phyloP scores from a whole-genome alignment of 2,797 vertebrate species.

The Hafferia zeledoni region DNA sequence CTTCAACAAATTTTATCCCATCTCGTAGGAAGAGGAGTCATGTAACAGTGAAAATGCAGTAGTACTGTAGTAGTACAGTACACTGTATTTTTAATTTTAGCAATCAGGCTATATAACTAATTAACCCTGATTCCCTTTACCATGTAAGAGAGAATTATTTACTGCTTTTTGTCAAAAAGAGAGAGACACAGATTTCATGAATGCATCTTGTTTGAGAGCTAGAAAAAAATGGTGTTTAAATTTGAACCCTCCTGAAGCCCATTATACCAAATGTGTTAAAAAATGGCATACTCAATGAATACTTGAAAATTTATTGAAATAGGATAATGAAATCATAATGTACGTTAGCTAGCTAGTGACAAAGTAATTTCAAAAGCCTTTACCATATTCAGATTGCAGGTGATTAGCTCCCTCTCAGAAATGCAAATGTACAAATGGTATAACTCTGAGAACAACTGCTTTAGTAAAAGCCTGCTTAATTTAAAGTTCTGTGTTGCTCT shows the following conservation, averaged over 20 bases:
- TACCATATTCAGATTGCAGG: slow-evolving; percentile 33
- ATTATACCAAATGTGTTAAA: not conserved
- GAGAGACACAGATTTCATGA: not conserved
- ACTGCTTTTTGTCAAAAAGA: not conserved
- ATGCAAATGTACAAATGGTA: slow-evolving; percentile 31
- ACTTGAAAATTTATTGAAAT: slow-evolving; percentile 28
- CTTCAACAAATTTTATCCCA: not conserved
- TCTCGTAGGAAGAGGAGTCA: not conserved
- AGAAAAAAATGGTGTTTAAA: not conserved
- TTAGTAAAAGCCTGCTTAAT: not conserved
- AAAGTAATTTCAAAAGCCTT: slow-evolving; percentile 14
- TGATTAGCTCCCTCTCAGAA: slow-evolving; percentile 57
- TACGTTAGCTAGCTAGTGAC: not conserved
- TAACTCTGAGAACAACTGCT: not conserved
- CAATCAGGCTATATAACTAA: not conserved
- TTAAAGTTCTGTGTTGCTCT: not conserved
- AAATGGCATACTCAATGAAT: not conserved
- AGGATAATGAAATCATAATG: slow-evolving; percentile 29
- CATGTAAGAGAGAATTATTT: not conserved
- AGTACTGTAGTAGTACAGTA: too few relatives aligned
- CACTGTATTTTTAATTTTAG: not conserved
- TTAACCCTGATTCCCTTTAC: not conserved
- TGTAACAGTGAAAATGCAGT: not conserved
- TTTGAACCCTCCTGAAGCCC: not conserved
- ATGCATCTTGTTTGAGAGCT: not conserved